A percentile compares a stretch with the other conserved stretches of the same genome.
phyloP scores from a whole-genome alignment of 2,888 invertebrate species.

The Cosmia trapezina region DNA sequence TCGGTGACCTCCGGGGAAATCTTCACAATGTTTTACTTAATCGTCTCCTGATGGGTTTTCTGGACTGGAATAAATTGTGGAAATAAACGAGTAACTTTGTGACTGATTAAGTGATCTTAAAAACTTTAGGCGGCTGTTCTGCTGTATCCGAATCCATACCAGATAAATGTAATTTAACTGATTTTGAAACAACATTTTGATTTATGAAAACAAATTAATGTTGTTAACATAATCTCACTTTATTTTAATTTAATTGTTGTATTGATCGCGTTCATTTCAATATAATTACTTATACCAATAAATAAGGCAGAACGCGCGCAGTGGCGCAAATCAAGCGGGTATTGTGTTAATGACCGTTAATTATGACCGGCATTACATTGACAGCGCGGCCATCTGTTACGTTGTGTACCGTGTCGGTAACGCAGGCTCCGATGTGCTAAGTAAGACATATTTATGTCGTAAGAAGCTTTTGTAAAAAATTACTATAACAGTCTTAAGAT shows the following conservation, averaged over 20 bases:
- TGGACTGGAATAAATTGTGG: background rate
- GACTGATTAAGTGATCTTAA: too few relatives aligned
- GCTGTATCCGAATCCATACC: too few relatives aligned
- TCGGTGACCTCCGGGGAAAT: constrained; percentile 56
- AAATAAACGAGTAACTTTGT: background rate
- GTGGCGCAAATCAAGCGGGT: constrained; percentile 13
- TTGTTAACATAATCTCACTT: too few relatives aligned
- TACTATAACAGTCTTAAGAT: background rate
- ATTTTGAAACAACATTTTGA: too few relatives aligned
- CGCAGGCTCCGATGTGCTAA: background rate
- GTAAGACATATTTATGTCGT: background rate
- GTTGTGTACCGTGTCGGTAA: background rate
- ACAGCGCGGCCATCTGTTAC: constrained; percentile 44
- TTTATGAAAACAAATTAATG: too few relatives aligned
- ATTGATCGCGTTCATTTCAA: background rate
- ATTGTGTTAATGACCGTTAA: constrained; percentile 56
- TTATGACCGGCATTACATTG: constrained; percentile 40
- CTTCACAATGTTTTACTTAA: constrained; percentile 18
- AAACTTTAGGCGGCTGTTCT: background rate
- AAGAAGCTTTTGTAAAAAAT: background rate
- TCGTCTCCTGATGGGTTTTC: background rate
- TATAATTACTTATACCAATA: background rate
- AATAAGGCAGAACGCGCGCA: background rate
- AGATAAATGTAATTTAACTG: background rate
- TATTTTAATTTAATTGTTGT: background rate